Evolutionary conservation across 64 coral and sea anemone genomes (phyloP).

Genomic region (Acropora tenuis): DNA sequence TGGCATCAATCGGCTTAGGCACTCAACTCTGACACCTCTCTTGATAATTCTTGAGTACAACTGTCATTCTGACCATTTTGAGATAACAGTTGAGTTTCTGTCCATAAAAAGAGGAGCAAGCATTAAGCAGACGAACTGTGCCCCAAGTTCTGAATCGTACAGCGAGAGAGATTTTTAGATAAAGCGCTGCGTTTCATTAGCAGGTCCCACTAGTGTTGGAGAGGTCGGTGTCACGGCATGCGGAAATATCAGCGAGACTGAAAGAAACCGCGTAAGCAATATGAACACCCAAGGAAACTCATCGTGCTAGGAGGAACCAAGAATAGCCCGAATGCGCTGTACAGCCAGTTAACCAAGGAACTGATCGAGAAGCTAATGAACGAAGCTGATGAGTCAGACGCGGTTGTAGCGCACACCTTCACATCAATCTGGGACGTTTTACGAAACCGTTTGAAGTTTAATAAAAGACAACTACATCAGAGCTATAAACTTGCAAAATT

Average conservation of each 20-base stretch:
- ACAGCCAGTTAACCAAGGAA: slow-evolving; percentile 2
- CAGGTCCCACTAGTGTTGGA: slow-evolving; percentile 9
- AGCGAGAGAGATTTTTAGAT: slow-evolving; percentile 54
- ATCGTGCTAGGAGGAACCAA: slow-evolving; percentile 46
- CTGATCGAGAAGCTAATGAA: slow-evolving; percentile 47
- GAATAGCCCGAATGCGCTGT: slow-evolving; percentile 16
- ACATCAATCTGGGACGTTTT: slow-evolving; percentile 53
- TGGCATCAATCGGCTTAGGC: too few relatives aligned
- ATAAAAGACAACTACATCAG: background rate
- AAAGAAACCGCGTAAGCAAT: background rate
- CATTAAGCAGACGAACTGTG: slow-evolving; percentile 42
- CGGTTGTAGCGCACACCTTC: slow-evolving; percentile 38
- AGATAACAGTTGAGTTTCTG: background rate
- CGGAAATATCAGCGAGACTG: slow-evolving; percentile 29
- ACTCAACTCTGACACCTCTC: too few relatives aligned
- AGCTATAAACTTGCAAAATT: slow-evolving; percentile 41
- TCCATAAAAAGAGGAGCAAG: slow-evolving; percentile 44
- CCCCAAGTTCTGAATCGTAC: slow-evolving; percentile 19
- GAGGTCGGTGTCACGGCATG: slow-evolving; percentile 43
- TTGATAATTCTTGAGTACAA: too few relatives aligned
- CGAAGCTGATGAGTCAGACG: slow-evolving; percentile 9
- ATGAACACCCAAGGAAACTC: slow-evolving; percentile 24
- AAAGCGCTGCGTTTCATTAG: slow-evolving; percentile 21
- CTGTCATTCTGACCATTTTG: too few relatives aligned
- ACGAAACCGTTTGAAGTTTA: background rate